A percentile compares a stretch with the other conserved stretches of the same genome.
Evolutionary conservation across 2,888 invertebrate genomes (phyloP).

Genomic region (Acanthosoma haemorrhoidale): DNA sequence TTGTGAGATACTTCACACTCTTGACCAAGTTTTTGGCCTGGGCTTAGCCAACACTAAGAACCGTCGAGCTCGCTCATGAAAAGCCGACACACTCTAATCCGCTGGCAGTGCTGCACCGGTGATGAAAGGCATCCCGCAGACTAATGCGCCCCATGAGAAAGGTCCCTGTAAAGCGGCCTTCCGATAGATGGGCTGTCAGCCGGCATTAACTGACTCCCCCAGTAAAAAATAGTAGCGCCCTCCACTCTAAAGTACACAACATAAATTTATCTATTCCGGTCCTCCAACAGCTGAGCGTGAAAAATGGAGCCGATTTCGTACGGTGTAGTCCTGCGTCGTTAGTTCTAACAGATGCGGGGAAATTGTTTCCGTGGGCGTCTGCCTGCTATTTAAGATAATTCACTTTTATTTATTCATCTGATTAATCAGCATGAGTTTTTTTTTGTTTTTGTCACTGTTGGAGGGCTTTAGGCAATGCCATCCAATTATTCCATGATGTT

Average conservation of each 20-base stretch:
- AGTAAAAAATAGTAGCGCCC: constrained; percentile 11
- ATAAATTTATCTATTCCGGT: constrained; percentile 12
- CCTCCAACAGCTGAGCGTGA: neutral
- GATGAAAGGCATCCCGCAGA: neutral
- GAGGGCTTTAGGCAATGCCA: too few species aligned
- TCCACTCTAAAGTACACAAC: constrained; percentile 10
- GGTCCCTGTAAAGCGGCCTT: neutral
- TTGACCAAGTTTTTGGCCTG: too few species aligned
- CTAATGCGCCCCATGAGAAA: neutral
- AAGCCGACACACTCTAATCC: too few species aligned
- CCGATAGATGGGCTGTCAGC: neutral
- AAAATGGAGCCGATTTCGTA: neutral
- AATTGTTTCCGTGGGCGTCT: constrained; percentile 11
- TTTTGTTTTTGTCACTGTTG: too few species aligned
- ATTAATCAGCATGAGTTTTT: too few species aligned
- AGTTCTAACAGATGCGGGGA: neutral
- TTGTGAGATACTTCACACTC: too few species aligned
- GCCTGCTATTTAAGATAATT: too few species aligned
- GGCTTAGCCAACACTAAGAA: too few species aligned
- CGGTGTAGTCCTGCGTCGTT: neutral
- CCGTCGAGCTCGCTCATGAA: too few species aligned
- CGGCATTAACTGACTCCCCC: neutral
- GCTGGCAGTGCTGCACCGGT: too few species aligned
- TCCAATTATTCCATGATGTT: too few species aligned
- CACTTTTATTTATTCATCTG: too few species aligned